Evolutionary conservation across 2,113 vertebrate genomes (phyloP), one percentile per base, ranked within the genome.

Genomic region (Archocentrus centrarchus): DNA sequence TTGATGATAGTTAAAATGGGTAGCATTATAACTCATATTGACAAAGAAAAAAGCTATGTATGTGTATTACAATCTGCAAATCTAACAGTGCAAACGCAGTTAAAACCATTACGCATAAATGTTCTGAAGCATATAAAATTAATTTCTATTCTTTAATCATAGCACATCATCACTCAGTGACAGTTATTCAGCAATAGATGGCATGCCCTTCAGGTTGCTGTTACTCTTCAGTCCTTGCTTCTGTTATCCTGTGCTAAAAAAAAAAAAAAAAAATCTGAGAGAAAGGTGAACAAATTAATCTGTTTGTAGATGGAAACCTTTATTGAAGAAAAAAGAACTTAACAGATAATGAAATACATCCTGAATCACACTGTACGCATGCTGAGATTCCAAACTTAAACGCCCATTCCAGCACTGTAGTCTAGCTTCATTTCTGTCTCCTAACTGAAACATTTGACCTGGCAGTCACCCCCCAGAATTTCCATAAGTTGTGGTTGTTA

Each of bases 1-100:
- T 55, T 15, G 3, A 32, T 82, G 82, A 78, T 81, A 86, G 81
- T 87, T 83, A 58, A 87, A 81, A 70, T 2, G 32, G 17, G 41
- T 22, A 3, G 18, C 6, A 37, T 32, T 37, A 85, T 80, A 79
- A 64, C 77, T 89, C 81, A 66, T n/a, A 10, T 24, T 60, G 47
- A 78, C n/a, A 83, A 70, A 73, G 7, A 47, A 80, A 44, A 76
- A n/a, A 66, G 6, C 55, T 27, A 27, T 27, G 27, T 27, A 27
- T 15, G 14, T 22, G 15, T 24, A 61, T 60, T 22, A 62, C 32
- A 59, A 80, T 80, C 24, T 75, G 44, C 2, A 77, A 27, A 20
- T 80, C 17, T 76, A 35, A 85, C 11, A 32, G 44, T 24, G 59
- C 5, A 63, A 81, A 64, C n/a, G 61, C 44, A 62, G 50, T 53